These are phyloP conservation scores for Cuniculus paca DNA, from an alignment of 2,797 vertebrate genomes.

Conservation along the genomic window DNA sequence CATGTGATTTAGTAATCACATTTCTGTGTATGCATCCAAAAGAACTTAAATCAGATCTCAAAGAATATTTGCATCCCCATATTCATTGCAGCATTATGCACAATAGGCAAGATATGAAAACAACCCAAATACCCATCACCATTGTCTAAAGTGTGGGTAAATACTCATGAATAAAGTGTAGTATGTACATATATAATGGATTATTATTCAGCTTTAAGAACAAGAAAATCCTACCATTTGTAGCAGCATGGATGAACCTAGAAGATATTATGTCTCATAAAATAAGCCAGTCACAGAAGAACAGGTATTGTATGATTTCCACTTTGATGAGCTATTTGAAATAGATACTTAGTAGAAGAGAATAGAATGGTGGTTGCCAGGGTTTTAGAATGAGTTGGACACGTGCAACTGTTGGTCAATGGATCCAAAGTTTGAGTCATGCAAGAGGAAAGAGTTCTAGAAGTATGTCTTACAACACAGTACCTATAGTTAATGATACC, in stretches of 20 bases:
- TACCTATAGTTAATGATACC: background rate
- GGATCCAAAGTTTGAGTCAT: background rate
- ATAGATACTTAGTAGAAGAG: background rate
- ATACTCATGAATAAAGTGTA: background rate
- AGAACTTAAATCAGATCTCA: background rate
- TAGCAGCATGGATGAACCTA: background rate
- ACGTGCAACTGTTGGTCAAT: background rate
- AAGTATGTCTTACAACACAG: background rate
- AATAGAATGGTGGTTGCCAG: background rate
- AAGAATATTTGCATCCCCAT: background rate
- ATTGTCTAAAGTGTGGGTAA: background rate
- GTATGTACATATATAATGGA: background rate
- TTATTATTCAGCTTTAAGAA: background rate
- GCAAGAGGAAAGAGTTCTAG: background rate
- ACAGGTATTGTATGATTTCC: background rate
- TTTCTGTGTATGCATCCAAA: background rate
- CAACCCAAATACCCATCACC: background rate
- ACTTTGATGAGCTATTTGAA: background rate
- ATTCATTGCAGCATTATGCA: background rate
- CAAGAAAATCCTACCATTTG: background rate
- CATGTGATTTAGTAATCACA: background rate
- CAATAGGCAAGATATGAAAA: background rate
- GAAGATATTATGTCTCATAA: background rate
- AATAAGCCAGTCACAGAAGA: background rate
- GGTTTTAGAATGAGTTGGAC: background rate